Base-by-base conservation (phyloP, 1,140 invertebrate genomes). In the Drosophila navojoa region DNA sequence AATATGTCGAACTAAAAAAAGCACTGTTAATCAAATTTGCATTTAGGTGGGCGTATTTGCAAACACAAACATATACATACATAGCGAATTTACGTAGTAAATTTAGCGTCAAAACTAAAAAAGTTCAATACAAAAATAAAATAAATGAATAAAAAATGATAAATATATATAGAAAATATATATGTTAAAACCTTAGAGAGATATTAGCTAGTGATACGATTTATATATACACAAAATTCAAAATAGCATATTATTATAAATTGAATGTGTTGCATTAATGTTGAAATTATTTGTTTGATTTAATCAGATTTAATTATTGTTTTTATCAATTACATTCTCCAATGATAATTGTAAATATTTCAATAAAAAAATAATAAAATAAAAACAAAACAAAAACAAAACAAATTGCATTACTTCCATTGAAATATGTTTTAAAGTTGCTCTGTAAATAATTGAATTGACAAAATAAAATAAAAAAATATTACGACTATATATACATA, bases 11-110 rank as follows among this genome's bases (percentile, higher is more conserved):
- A 9, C 29, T 32, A 38, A 38, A 38, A 38, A 15, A 22, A 66
- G 78, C 69, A 79, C 78, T 76, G 84, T 84, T 89, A 89, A 89
- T 84, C 84, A 89, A 89, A 84, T 89, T 89, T 89, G 84, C 79
- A 89, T 89, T 89, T 89, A 89, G 84, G 75, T 80, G 77, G 84
- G 73, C 76, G 64, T 89, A 82, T 89, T 80, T 79, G 68, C 66
- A 81, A 62, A 77, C 42, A 72, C 44, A 45, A 19, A 77, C 32
- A 57, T 19, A 77, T 25, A 55, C 42, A 60, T 63, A 81, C 63
- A 66, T 9, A 32, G 27, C 27, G 27, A 27, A 27, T 27, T 27
- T 27, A 27, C 84, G 74, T 84, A 89, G 84, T 89, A 89, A 89
- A 89, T 89, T 89, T 89, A 84, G 77, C 84, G 52, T 29, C 62